A percentile compares a stretch with the other conserved stretches of the same genome.
These are phyloP conservation scores for Ctenopoma kingsleyae DNA, from an alignment of 2,797 vertebrate genomes.

Conservation along the genomic window DNA sequence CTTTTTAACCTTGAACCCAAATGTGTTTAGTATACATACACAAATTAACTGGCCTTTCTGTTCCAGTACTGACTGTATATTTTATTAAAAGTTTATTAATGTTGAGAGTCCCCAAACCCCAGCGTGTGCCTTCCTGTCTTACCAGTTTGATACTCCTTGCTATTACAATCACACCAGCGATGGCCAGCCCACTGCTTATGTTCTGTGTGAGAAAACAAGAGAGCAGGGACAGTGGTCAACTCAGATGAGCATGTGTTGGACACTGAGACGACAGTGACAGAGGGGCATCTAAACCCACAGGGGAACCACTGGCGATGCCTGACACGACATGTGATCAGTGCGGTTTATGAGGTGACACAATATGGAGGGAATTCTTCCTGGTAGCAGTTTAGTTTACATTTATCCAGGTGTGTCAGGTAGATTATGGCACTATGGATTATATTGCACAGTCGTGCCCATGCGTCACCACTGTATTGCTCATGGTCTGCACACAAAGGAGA, in stretches of 20 bases:
- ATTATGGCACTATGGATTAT: neutral
- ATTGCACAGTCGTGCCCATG: neutral
- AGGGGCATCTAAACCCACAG: slow-evolving; percentile 1
- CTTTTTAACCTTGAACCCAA: too few species aligned
- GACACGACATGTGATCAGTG: neutral
- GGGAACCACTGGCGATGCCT: slow-evolving; percentile 8
- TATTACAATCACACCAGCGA: slow-evolving; percentile 80
- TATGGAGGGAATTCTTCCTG: neutral
- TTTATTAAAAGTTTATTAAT: neutral
- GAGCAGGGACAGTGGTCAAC: slow-evolving; percentile 24
- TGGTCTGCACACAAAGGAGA: slow-evolving; percentile 23
- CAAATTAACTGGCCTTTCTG: too few species aligned
- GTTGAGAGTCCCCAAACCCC: neutral
- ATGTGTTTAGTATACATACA: too few species aligned
- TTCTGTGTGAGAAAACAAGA: slow-evolving; percentile 72
- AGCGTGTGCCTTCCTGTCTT: slow-evolving; percentile 42
- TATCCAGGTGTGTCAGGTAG: neutral
- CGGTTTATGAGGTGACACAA: neutral
- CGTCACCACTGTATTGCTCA: neutral
- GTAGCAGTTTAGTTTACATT: neutral
- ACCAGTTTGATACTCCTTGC: slow-evolving; percentile 86
- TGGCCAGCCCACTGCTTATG: slow-evolving; percentile 81
- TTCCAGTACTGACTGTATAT: too few species aligned
- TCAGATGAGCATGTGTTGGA: slow-evolving; percentile 11
- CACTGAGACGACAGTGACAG: slow-evolving; percentile 4